These are phyloP conservation scores for Tetranychus cinnabarinus DNA, from an alignment of 1,140 invertebrate genomes.

Conservation along the genomic window DNA sequence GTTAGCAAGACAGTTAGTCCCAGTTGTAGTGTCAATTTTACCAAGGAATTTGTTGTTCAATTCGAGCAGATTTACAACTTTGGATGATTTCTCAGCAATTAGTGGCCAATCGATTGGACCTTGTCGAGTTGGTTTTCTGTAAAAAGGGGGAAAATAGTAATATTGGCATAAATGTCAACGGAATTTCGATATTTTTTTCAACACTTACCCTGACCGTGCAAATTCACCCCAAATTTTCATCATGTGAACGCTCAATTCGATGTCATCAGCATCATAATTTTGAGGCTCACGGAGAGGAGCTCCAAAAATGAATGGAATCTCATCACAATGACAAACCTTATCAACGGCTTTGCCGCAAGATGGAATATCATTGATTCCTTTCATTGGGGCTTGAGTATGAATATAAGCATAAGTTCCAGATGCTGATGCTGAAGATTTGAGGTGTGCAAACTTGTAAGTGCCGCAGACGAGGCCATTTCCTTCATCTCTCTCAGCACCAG, in stretches of 20 bases:
- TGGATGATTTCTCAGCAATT: background rate
- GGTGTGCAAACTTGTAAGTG: background rate
- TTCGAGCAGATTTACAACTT: background rate
- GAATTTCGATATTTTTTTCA: background rate
- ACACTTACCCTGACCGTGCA: slow-evolving; percentile 6
- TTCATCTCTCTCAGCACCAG: background rate
- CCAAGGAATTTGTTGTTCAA: background rate
- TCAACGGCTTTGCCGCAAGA: background rate
- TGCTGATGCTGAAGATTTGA: background rate
- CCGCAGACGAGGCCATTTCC: background rate
- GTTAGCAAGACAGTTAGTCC: no score
- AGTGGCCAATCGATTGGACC: background rate
- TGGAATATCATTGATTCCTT: background rate
- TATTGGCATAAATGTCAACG: background rate
- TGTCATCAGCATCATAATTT: slow-evolving; percentile 7
- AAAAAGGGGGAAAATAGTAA: no score
- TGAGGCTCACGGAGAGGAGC: slow-evolving; percentile 3
- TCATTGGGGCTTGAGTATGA: background rate
- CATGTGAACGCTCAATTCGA: slow-evolving; percentile 8
- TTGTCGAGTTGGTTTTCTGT: background rate
- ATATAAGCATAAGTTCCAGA: background rate
- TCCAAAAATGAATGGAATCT: slow-evolving; percentile 75
- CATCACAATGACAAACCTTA: slow-evolving; percentile 46
- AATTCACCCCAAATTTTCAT: slow-evolving; percentile 12
- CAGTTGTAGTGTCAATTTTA: no score